These are phyloP conservation scores for Neodon shergylaensis DNA, from an alignment of 2,113 vertebrate species.

Conservation along the genomic window DNA sequence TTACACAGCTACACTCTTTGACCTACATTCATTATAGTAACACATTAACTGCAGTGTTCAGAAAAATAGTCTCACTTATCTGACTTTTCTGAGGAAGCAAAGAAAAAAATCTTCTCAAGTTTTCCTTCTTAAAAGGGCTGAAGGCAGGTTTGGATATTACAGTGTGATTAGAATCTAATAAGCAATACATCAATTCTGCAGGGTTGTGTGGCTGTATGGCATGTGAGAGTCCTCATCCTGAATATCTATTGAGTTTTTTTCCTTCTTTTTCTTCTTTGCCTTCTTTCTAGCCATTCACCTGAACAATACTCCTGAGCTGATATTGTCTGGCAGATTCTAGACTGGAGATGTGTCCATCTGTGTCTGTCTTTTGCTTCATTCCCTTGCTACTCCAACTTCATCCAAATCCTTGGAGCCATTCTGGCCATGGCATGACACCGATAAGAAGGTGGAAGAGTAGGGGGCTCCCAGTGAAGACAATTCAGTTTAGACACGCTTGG, in stretches of 20 bases:
- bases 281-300: neutral
- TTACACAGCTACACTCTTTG: neutral
- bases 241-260: neutral
- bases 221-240: neutral
- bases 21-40: neutral
- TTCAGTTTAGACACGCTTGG: neutral
- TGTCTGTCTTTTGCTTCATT: neutral
- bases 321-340: neutral
- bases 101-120: neutral
- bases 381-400: neutral
- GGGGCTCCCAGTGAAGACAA: neutral
- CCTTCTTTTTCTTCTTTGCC: neutral
- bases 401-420: neutral
- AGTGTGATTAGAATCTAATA: slow-evolving; percentile 11
- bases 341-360: neutral
- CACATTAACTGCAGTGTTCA: neutral
- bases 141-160: neutral
- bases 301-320: neutral
- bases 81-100: neutral
- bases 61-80: slow-evolving; percentile 6
- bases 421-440: neutral
- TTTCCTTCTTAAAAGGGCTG: neutral
- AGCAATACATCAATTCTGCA: neutral
- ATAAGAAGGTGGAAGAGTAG: neutral
- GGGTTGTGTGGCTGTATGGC: neutral